Base-by-base conservation (phyloP, 2,888 invertebrate species). In the Polietes domitor region DNA sequence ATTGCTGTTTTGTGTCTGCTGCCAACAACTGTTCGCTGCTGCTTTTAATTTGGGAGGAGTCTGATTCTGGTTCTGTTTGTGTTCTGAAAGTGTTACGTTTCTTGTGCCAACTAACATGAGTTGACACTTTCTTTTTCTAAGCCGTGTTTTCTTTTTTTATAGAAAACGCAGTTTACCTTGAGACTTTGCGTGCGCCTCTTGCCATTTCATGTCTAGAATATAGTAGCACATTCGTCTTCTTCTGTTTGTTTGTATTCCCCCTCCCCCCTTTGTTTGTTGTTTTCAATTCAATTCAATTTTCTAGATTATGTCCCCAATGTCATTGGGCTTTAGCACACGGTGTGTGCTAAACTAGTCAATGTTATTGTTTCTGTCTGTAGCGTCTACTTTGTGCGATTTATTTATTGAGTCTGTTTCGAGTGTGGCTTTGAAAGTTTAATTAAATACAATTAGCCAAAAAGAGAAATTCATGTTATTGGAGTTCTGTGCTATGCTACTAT, bases 381-480 rank as follows among this genome's bases (percentile, higher is more conserved):
- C 28, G 65, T 41, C 37, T 72, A 58, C 37, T 37, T 41, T 72
- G 53, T 10, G 55, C 63, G 58, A 78, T 75, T 74, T 73, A 78
- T 65, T 72, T 43, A 15, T 71, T 37, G n/a, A n/a, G 37, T 37
- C 37, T 37, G n/a, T n/a, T 32, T 32, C 19, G 21, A 28, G 41
- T 72, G 10, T 50, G 78, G 61, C 76, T 47, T 81, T 84, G 78
- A 79, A 77, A 79, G 76, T 79, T 84, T 73, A 76, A 84, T 84
- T 81, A 78, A 81, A 81, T 79, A 73, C 78, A 84, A 84, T 84
- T 84, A 81, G 73, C 68, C 70, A 79, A 79, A n/a, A 68, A 81
- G 84, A 79, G 84, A 84, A 84, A 84, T 84, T 81, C 70, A 79
- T 81, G 81, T 84, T 81, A 84, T 79, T 78, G 84, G 81, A 73